These are phyloP conservation scores for Periophthalmodon schlosseri DNA, from an alignment of 2,113 vertebrate genomes.

Conservation along the genomic window DNA sequence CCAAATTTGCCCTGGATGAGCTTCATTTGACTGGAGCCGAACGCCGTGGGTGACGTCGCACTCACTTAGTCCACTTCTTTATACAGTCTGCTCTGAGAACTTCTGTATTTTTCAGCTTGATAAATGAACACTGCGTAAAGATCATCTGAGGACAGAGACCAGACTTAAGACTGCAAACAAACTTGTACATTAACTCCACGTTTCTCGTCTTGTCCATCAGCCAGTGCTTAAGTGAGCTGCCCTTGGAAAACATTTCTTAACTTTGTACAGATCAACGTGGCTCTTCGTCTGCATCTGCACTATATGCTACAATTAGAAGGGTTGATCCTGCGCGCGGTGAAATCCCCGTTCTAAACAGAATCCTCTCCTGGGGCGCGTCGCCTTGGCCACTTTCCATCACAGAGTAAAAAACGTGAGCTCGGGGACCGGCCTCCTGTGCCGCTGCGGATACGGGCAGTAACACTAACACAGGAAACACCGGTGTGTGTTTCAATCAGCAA, in stretches of 20 bases:
- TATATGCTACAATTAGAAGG: neutral
- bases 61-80: too few species aligned
- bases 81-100: too few species aligned
- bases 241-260: neutral
- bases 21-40: too few species aligned
- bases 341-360: constrained; percentile 38
- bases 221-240: neutral
- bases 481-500: constrained; percentile 45
- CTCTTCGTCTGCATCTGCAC: neutral
- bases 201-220: neutral
- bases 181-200: neutral
- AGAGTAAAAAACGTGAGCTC: constrained; percentile 43
- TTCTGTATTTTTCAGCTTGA: constrained; percentile 15
- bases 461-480: constrained; percentile 45
- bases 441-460: constrained; percentile 24
- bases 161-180: neutral
- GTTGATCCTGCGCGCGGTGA: neutral
- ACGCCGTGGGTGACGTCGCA: too few species aligned
- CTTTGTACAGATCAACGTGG: neutral
- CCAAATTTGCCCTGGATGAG: too few species aligned
- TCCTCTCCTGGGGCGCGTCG: constrained; percentile 64
- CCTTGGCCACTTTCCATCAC: constrained; percentile 76
- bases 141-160: constrained; percentile 10
- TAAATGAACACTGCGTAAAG: constrained; percentile 19
- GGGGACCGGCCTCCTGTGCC: constrained; percentile 47